Percentiles rank a stretch among this genome's conserved stretches.
Evolutionary conservation across 2,797 vertebrate species (phyloP).

Genomic region (Hephaestus fuliginosus): DNA sequence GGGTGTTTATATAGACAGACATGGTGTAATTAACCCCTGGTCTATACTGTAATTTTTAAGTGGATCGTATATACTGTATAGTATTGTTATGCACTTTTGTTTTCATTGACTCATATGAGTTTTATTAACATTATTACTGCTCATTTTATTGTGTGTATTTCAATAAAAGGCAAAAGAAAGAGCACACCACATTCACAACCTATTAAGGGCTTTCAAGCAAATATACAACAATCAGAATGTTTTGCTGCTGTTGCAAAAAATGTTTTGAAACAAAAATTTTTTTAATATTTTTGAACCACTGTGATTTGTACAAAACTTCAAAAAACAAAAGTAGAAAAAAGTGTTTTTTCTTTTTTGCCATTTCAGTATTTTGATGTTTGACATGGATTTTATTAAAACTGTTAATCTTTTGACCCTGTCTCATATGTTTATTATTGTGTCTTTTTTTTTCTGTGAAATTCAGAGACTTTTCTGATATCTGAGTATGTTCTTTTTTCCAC

Average conservation of each 20-base stretch:
- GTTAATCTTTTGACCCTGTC: conserved; percentile 80
- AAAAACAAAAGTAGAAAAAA: conserved; percentile 52
- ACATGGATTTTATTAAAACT: conserved; percentile 89
- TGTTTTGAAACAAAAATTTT: conserved; percentile 82
- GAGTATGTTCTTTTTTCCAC: background rate
- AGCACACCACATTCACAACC: conserved; percentile 79
- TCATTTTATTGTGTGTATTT: conserved; percentile 69
- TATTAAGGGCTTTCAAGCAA: conserved; percentile 86
- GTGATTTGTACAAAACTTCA: conserved; percentile 88
- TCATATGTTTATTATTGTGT: conserved; percentile 32
- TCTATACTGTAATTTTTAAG: conserved; percentile 66
- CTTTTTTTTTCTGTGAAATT: conserved; percentile 14
- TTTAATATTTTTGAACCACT: conserved; percentile 90
- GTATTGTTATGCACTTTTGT: conserved; percentile 80
- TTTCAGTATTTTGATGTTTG: conserved; percentile 91
- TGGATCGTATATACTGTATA: conserved; percentile 73
- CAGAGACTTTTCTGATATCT: background rate
- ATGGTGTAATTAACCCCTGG: conserved; percentile 65
- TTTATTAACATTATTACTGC: conserved; percentile 72
- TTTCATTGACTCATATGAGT: conserved; percentile 68
- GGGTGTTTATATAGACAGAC: conserved; percentile 56
- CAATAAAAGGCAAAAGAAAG: conserved; percentile 70
- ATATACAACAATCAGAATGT: conserved; percentile 87
- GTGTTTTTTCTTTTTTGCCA: conserved; percentile 75
- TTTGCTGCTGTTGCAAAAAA: conserved; percentile 86